phyloP scores from a whole-genome alignment of 2,113 vertebrate genomes.

The Erythrocercus mccallii region DNA sequence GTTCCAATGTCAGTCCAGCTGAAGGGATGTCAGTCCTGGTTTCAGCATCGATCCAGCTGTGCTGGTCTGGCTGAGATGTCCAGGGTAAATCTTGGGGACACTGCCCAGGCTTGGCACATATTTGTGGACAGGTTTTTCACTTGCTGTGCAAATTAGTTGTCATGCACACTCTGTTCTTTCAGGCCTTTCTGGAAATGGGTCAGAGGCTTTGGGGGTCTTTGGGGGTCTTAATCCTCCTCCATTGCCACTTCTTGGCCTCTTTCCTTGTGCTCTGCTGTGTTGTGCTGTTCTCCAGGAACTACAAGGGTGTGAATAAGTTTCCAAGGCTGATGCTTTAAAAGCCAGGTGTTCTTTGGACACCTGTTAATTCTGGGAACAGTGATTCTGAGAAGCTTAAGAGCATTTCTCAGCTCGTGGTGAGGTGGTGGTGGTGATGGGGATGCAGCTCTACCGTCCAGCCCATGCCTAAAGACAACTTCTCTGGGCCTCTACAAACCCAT shows the following conservation, averaged over 20 bases:
- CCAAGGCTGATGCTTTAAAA: not conserved
- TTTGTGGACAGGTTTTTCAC: not conserved
- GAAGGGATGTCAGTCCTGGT: not conserved
- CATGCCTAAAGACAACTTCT: accelerated
- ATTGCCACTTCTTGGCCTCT: not conserved
- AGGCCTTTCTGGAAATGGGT: not conserved
- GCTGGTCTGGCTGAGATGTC: not conserved
- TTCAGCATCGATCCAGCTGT: not conserved
- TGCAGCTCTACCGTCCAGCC: not conserved
- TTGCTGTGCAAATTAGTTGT: not conserved
- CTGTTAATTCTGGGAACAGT: not conserved
- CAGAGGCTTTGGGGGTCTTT: not conserved
- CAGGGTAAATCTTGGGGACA: no score
- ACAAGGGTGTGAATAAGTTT: not conserved
- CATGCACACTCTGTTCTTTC: accelerated
- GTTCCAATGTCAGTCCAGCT: not conserved
- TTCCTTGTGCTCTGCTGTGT: not conserved
- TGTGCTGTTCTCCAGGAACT: not conserved
- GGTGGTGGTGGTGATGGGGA: not conserved
- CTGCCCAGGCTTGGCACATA: not conserved
- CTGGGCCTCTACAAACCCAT: not conserved
- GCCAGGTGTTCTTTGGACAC: not conserved
- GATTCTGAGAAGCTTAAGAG: not conserved
- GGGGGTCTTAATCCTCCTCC: not conserved
- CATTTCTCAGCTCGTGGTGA: not conserved